Base-by-base conservation (phyloP, 1,140 invertebrate genomes). In the Phortica variegata region DNA sequence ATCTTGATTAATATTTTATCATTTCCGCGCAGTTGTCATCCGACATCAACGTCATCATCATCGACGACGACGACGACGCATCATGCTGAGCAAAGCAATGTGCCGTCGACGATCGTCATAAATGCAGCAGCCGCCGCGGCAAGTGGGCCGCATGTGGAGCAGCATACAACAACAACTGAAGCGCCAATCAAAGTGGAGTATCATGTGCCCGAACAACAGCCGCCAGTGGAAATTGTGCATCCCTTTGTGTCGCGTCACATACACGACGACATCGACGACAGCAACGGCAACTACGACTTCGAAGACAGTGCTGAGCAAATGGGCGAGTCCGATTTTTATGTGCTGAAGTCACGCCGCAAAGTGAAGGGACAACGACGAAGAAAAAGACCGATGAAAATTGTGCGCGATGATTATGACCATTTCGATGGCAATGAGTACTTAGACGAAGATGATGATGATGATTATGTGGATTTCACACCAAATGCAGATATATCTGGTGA, bases 61-160 rank as follows among this genome's bases (percentile, higher is more conserved):
- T 26, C 33, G 40, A 26, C 40, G 40, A 12, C 42, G 37, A 12
- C 39, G 33, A 15, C 37, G 42, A 38, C 10, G 43, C 44, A 8
- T 43, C 17, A 37, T 32, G 10, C 13, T 49, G 8, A 26, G 8
- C 40, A 42, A 9, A 44, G 16, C 12, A 43, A 26, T 20, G 9
- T 21, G 18, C 39, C 52, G 1, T 56, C 58, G 10, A 65, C 46
- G 12, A 48, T 72, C 15, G 54, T 72, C 6, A 72, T 72, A n/a
- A 72, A 72, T 41, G 68, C 68, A 2, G 68, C 66, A 12, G 66
- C 66, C 21, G 66, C 66, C 13, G 66, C 66, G 0, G 44, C 65
- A n/a, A 49, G 59, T 47, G 61, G 62, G 10, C 44, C 23, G 36
- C 15, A 46, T 31, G 20, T 31, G 12, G 21, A 49, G 15, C 16